phyloP scores from a whole-genome alignment of 2,797 vertebrate genomes.

The Spea hammondii region DNA sequence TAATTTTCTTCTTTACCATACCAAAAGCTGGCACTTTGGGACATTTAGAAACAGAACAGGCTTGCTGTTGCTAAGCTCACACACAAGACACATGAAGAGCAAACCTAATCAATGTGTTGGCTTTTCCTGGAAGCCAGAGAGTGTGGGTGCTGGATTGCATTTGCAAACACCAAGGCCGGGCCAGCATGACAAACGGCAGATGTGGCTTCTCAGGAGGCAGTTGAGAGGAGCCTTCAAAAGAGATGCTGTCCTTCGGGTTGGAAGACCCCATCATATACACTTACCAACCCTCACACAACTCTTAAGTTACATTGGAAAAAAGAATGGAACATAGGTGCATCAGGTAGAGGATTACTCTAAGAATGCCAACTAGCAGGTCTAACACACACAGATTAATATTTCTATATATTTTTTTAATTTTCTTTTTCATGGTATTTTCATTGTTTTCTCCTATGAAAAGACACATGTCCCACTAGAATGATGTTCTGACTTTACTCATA shows the following conservation, averaged over 20 bases:
- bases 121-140: constrained; percentile 13
- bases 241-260: neutral
- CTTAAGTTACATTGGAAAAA: too few relatives aligned
- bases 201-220: constrained; percentile 14
- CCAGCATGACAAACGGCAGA: constrained; percentile 29
- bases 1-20: neutral
- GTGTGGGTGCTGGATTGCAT: neutral
- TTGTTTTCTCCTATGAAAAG: too few relatives aligned
- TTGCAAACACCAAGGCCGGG: constrained; percentile 48
- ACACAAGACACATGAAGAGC: constrained; percentile 1
- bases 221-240: neutral
- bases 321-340: too few relatives aligned
- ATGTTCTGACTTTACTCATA: neutral
- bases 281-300: neutral
- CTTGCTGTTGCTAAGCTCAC: neutral
- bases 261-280: neutral
- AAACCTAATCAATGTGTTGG: neutral
- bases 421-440: too few relatives aligned
- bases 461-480: too few relatives aligned
- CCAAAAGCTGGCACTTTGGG: neutral
- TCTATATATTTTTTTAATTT: too few relatives aligned
- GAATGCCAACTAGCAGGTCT: too few relatives aligned
- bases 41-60: neutral
- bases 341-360: too few relatives aligned
- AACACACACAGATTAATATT: too few relatives aligned